phyloP scores from a whole-genome alignment of 1,140 invertebrate genomes.

The Epicauta chinensis region DNA sequence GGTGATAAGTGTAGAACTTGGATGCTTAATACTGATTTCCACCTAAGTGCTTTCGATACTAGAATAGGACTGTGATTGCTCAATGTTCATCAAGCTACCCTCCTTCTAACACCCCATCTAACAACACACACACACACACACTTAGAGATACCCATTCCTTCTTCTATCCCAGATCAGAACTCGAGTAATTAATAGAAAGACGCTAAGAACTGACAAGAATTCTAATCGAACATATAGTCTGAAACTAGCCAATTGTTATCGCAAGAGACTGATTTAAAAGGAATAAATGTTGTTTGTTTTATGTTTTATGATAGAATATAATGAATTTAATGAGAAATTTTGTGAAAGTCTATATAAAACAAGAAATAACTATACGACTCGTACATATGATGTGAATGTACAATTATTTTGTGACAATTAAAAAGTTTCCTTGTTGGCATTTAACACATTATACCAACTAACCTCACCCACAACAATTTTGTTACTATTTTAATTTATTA shows the following conservation, averaged over 20 bases:
- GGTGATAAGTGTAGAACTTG: conserved; percentile 22
- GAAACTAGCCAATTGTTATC: conserved; percentile 4
- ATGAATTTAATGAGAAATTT: too few species aligned
- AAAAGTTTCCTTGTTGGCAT: not conserved
- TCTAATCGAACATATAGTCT: conserved; percentile 25
- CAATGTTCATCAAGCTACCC: conserved; percentile 37
- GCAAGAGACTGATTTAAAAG: too few species aligned
- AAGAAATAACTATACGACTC: too few species aligned
- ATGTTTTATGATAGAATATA: too few species aligned
- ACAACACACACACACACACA: conserved; percentile 17
- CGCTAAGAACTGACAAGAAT: conserved; percentile 33
- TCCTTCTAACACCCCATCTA: conserved; percentile 22
- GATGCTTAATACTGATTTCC: conserved; percentile 37
- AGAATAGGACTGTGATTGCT: conserved; percentile 38
- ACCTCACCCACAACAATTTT: conserved; percentile 13
- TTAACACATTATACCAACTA: not conserved
- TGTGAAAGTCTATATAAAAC: too few species aligned
- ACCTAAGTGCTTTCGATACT: conserved; percentile 36
- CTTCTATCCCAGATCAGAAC: conserved; percentile 34
- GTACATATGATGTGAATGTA: conserved; percentile 11
- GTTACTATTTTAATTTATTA: conserved; percentile 11
- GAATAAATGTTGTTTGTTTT: too few species aligned
- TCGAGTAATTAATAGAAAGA: conserved; percentile 38
- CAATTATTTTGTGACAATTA: conserved; percentile 9
- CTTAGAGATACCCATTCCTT: conserved; percentile 6